A percentile compares a stretch with the other conserved stretches of the same genome.
Conservation (phyloP, 2,113 vertebrate genomes). For the Silurus asotus region DNA sequence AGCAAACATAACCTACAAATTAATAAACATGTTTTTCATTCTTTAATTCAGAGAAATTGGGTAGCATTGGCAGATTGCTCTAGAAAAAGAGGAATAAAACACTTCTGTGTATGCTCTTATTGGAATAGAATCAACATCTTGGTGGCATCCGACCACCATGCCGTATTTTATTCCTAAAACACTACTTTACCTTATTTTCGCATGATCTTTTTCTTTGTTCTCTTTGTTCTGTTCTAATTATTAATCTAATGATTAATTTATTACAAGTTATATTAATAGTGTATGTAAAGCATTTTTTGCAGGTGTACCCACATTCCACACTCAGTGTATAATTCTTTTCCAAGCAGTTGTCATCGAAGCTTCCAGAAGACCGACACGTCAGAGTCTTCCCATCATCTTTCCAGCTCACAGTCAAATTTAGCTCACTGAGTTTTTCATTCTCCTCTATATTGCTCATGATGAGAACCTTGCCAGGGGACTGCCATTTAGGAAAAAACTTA, state of each 20-base stretch:
- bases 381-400: constrained; percentile 53
- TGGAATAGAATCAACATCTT: background rate
- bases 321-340: constrained; percentile 37
- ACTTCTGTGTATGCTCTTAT: background rate
- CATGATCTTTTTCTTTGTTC: no score
- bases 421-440: background rate
- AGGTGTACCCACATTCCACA: constrained; percentile 61
- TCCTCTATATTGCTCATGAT: rapidly evolving
- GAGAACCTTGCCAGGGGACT: background rate
- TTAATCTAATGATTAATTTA: background rate
- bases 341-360: constrained; percentile 7
- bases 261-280: background rate
- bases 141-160: background rate
- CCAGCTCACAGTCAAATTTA: background rate
- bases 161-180: background rate
- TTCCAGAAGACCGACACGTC: constrained; percentile 49
- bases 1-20: background rate
- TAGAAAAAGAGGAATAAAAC: background rate
- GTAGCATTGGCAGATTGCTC: background rate
- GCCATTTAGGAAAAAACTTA: background rate
- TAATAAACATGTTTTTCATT: background rate
- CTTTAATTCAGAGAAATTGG: background rate
- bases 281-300: background rate
- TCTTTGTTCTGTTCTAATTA: no score
- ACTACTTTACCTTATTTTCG: background rate